Evolutionary conservation across 2,888 invertebrate genomes (phyloP).

Genomic region (Eilema depressum): DNA sequence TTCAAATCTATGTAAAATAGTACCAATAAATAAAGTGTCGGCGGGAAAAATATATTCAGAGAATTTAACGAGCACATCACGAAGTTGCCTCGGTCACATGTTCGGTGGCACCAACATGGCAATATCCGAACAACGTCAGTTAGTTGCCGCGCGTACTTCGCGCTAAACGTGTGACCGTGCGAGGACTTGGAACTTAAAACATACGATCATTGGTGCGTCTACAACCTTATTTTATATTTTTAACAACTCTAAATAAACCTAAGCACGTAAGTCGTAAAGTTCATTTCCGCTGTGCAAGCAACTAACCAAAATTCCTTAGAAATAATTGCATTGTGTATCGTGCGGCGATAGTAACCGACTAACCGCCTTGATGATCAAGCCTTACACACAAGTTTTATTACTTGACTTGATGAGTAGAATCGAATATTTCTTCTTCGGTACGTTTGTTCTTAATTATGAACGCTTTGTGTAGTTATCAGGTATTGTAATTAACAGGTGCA

Average conservation of each 20-base stretch:
- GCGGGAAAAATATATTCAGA: slow-evolving; percentile 33
- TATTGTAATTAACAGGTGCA: slow-evolving; percentile 25
- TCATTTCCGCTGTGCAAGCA: slow-evolving; percentile 37
- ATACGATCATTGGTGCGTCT: slow-evolving; percentile 74
- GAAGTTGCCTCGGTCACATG: slow-evolving; percentile 79
- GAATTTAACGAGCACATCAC: slow-evolving; percentile 72
- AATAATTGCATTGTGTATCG: slow-evolving; percentile 48
- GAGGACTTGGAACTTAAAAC: slow-evolving; percentile 52
- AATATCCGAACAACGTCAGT: slow-evolving; percentile 65
- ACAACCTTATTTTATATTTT: slow-evolving; percentile 48
- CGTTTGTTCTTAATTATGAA: slow-evolving; percentile 41
- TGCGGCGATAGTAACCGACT: slow-evolving; percentile 47
- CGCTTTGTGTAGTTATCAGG: slow-evolving; percentile 23
- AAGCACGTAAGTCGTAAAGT: slow-evolving; percentile 41
- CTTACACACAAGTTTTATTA: slow-evolving; percentile 47
- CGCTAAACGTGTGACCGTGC: slow-evolving; percentile 69
- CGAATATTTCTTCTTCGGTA: slow-evolving; percentile 55
- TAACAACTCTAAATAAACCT: slow-evolving; percentile 42
- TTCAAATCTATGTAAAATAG: not conserved
- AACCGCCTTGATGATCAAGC: slow-evolving; percentile 45
- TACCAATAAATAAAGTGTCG: slow-evolving; percentile 14
- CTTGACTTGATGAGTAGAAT: slow-evolving; percentile 56
- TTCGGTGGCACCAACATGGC: slow-evolving; percentile 76
- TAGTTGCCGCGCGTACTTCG: slow-evolving; percentile 73
- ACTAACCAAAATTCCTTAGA: slow-evolving; percentile 41